Evolutionary conservation across 1,140 invertebrate genomes (phyloP), one percentile per base, ranked within the genome.

Genomic region (Myzus persicae): DNA sequence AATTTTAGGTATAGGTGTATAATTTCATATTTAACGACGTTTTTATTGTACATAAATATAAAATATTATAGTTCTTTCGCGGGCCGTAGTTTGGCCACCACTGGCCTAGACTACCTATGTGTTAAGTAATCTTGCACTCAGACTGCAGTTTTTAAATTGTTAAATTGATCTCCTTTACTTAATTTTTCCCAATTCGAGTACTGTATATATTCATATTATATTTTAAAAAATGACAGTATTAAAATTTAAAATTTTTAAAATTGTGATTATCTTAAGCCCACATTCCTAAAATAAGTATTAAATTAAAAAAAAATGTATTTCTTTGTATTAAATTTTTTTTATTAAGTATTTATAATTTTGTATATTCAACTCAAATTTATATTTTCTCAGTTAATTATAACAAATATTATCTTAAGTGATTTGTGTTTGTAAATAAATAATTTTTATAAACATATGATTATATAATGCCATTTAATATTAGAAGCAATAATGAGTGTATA

Each of bases 401-500:
- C 36, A 42, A 90, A 59, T 59, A 59, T 90, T 40, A 89, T 89
- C 22, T 90, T 54, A 90, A 90, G 20, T 90, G 40, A 90, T 90
- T 90, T 90, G 59, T 90, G 38, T 90, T 90, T 90, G 48, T 90
- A 90, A 40, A 90, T 38, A 90, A n/a, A 88, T 90, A 11, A 54
- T 90, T 90, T n/a, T 88, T 36, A 51, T 67, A n/a, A 67, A 67
- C 59, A 67, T 88, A 31, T 46, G 26, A 87, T 67, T 90, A 20
- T 54, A 90, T 38, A 18, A 90, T 90, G 36, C 48, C 48, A 54
- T 90, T 54, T 90, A 59, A 40, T 90, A 54, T 54, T 90, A 90
- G 88, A 89, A 24, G 18, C 44, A 89, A 38, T 89, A 51, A 54
- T 26, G 20, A 51, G 48, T 90, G 46, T 89, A 89, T 24, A 51